These are phyloP conservation scores for Crax fasciolata DNA, from an alignment of 2,797 vertebrate species.

Conservation along the genomic window DNA sequence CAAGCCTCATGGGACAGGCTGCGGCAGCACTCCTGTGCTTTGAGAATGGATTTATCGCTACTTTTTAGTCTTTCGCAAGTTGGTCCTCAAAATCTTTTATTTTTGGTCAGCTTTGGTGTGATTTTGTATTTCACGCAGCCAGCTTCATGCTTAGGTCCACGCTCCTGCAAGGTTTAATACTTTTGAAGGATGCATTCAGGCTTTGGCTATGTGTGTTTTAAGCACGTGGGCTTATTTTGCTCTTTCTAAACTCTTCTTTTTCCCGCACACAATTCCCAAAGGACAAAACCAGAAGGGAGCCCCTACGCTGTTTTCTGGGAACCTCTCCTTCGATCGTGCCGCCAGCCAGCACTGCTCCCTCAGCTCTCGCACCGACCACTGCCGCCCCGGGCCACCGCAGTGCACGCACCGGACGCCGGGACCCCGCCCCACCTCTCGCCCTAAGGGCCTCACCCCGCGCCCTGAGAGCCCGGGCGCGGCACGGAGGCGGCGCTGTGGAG, in stretches of 20 bases:
- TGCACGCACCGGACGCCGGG: neutral
- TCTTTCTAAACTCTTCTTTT: neutral
- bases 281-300: neutral
- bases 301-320: too few relatives aligned
- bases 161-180: rapidly evolving
- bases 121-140: too few relatives aligned
- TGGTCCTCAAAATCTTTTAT: too few relatives aligned
- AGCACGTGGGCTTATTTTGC: rapidly evolving
- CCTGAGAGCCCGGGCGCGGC: too few relatives aligned
- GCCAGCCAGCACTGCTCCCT: too few relatives aligned
- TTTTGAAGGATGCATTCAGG: rapidly evolving
- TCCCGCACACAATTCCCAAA: neutral
- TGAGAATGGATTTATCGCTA: neutral
- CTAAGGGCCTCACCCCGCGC: too few relatives aligned
- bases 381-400: too few relatives aligned
- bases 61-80: neutral
- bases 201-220: neutral
- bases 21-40: rapidly evolving
- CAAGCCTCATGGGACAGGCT: neutral
- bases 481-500: too few relatives aligned
- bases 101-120: neutral
- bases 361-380: too few relatives aligned
- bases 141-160: too few relatives aligned
- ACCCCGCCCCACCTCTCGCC: neutral
- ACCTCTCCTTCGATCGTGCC: too few relatives aligned